phyloP scores from a whole-genome alignment of 1,140 invertebrate species.

The Drosophila watanabei region DNA sequence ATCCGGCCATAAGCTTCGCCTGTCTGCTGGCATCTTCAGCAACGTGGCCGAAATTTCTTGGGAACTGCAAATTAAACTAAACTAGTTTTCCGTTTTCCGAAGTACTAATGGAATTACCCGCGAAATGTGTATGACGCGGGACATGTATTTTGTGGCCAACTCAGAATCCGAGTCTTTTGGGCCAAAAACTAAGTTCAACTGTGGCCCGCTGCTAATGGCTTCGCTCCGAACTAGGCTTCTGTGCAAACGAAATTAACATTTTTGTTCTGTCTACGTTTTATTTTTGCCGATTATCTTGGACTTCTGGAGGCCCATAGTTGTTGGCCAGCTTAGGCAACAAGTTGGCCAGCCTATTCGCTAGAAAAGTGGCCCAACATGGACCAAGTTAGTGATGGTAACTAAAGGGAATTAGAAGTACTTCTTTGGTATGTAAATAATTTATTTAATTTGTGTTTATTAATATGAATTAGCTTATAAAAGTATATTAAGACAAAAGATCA shows the following conservation, averaged over 20 bases:
- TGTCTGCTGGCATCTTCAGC: slow-evolving; percentile 10
- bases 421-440: background rate
- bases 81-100: slow-evolving; percentile 68
- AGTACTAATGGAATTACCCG: slow-evolving; percentile 44
- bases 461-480: background rate
- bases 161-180: slow-evolving; percentile 4
- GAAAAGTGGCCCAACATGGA: slow-evolving; percentile 49
- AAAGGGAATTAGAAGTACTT: background rate
- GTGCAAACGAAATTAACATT: slow-evolving; percentile 41
- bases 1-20: slow-evolving; percentile 11
- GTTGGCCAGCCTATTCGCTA: slow-evolving; percentile 21
- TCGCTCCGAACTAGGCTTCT: slow-evolving; percentile 10
- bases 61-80: slow-evolving; percentile 65
- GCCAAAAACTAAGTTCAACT: slow-evolving; percentile 18
- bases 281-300: slow-evolving; percentile 39
- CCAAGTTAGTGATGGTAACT: background rate
- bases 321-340: slow-evolving; percentile 41
- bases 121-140: slow-evolving; percentile 23
- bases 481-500: background rate
- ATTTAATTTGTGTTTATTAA: background rate
- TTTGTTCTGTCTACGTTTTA: background rate
- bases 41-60: slow-evolving; percentile 34
- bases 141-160: too few species aligned
- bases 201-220: slow-evolving; percentile 23
- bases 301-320: slow-evolving; percentile 7